Conservation (phyloP, 2,113 vertebrate genomes). For the Charina bottae region DNA sequence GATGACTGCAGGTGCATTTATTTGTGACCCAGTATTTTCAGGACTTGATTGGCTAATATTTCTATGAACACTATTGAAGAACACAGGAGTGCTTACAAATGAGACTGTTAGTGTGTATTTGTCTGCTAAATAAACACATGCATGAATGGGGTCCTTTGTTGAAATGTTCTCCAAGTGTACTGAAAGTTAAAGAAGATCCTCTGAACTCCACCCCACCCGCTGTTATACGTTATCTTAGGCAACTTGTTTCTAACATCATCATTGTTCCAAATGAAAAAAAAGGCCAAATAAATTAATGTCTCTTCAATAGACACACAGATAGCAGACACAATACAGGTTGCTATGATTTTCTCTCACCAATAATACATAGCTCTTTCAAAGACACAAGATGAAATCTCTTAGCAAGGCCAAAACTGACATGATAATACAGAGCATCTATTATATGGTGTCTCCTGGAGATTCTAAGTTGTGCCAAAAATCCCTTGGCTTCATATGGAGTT, state of each 20-base stretch:
- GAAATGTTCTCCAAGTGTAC: background rate
- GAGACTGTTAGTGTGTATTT: background rate
- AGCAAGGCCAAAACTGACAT: slow-evolving; percentile 11
- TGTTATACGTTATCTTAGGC: background rate
- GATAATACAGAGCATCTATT: background rate
- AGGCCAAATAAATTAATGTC: background rate
- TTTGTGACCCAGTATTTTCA: background rate
- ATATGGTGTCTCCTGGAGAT: background rate
- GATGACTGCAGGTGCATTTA: background rate
- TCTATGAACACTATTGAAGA: background rate
- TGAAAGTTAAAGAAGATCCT: slow-evolving; percentile 2
- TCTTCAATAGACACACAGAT: background rate
- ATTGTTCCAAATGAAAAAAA: background rate
- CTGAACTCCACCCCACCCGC: background rate
- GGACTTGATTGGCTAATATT: background rate
- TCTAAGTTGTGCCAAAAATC: slow-evolving; percentile 3
- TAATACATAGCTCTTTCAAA: background rate
- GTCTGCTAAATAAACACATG: background rate
- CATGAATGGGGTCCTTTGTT: slow-evolving; percentile 10
- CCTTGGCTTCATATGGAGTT: background rate
- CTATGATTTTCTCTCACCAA: background rate
- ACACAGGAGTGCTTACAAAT: background rate
- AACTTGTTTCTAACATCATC: slow-evolving; percentile 6
- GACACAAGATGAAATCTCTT: background rate
- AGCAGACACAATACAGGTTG: background rate